A percentile compares a stretch with the other conserved stretches of the same genome.
Evolutionary conservation across 2,797 vertebrate species (phyloP).

Genomic region (Ataeniobius toweri): DNA sequence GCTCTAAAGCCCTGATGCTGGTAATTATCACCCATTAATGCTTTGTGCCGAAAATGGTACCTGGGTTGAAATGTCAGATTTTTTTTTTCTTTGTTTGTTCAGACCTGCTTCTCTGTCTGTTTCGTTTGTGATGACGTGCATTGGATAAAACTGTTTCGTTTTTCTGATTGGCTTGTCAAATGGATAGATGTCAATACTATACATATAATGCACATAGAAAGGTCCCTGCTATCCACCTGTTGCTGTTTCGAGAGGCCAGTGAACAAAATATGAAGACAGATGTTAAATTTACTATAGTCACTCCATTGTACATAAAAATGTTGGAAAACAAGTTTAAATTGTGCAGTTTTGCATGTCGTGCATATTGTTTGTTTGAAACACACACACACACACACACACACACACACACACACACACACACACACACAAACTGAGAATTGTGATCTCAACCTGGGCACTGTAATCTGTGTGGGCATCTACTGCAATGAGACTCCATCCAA

Average conservation of each 20-base stretch:
- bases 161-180: neutral
- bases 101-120: slow-evolving; percentile 5
- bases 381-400: too few species aligned
- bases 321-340: neutral
- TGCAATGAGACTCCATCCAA: neutral
- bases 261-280: neutral
- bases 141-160: slow-evolving; percentile 2
- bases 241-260: neutral
- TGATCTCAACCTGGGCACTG: neutral
- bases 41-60: slow-evolving; percentile 56
- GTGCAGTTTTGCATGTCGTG: too few species aligned
- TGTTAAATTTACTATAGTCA: neutral
- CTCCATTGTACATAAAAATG: neutral
- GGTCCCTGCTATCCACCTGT: neutral
- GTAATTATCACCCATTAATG: slow-evolving; percentile 66
- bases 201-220: neutral
- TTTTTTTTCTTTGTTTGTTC: slow-evolving; percentile 9
- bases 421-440: too few species aligned
- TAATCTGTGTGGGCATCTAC: neutral
- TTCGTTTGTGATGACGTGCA: neutral
- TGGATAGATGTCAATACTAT: neutral
- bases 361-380: too few species aligned
- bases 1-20: slow-evolving; percentile 38
- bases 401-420: too few species aligned
- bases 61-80: slow-evolving; percentile 29